phyloP scores from a whole-genome alignment of 2,113 vertebrate species.

The Balaeniceps rex region DNA sequence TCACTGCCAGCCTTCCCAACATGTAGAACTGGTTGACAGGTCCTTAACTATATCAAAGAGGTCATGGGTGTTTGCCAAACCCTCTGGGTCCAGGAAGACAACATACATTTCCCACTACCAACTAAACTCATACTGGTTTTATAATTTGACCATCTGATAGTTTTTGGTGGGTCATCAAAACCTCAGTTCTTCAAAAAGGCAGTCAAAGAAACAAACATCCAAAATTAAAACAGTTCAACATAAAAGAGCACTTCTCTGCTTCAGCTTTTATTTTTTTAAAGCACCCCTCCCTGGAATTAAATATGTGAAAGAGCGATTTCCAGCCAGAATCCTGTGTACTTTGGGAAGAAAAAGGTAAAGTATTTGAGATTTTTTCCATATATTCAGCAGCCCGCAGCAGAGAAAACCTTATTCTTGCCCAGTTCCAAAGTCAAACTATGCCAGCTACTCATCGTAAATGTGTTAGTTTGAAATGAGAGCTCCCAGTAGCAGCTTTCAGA shows the following conservation, averaged over 20 bases:
- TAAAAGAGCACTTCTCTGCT: not conserved
- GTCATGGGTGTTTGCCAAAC: not conserved
- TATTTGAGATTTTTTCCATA: not conserved
- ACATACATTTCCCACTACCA: not conserved
- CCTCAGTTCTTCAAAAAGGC: not conserved
- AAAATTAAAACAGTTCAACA: not conserved
- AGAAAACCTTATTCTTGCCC: not conserved
- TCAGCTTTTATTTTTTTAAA: not conserved
- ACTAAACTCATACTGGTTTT: not conserved
- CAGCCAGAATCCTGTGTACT: not conserved
- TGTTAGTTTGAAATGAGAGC: not conserved
- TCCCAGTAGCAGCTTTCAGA: not conserved
- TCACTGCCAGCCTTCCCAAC: not conserved
- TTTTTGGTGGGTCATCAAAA: not conserved
- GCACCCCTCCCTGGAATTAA: not conserved
- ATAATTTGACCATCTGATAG: not conserved
- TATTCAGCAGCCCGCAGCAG: not conserved
- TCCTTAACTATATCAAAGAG: not conserved
- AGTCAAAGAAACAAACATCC: not conserved
- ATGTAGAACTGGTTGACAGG: accelerated
- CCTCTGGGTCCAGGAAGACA: not conserved
- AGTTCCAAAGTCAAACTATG: not conserved
- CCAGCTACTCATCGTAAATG: not conserved
- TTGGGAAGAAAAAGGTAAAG: not conserved
- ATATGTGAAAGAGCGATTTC: not conserved